Percentiles rank a stretch among this genome's conserved stretches.
phyloP scores from a whole-genome alignment of 2,113 vertebrate species.

The Protomyctophum bolini region DNA sequence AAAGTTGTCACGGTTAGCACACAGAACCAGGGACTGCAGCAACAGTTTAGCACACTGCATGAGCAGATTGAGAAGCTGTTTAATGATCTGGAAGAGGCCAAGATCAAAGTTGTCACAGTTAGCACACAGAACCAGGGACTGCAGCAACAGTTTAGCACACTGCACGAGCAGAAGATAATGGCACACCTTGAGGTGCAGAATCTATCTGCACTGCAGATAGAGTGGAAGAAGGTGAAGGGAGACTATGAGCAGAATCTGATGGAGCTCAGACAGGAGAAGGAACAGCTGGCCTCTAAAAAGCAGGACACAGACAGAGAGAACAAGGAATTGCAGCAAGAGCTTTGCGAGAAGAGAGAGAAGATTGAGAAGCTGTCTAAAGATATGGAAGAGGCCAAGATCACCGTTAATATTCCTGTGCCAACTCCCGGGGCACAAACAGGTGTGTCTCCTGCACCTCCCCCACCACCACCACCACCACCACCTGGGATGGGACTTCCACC shows the following conservation, averaged over 20 bases:
- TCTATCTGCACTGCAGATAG: slow-evolving; percentile 86
- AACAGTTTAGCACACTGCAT: too few relatives aligned
- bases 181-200: too few relatives aligned
- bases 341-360: slow-evolving; percentile 80
- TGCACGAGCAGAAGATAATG: too few relatives aligned
- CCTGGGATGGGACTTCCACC: slow-evolving; percentile 51
- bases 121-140: too few relatives aligned
- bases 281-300: slow-evolving; percentile 72
- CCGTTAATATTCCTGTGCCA: slow-evolving; percentile 67
- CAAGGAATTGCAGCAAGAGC: slow-evolving; percentile 75
- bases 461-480: not conserved
- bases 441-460: slow-evolving; percentile 28
- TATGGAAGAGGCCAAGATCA: slow-evolving; percentile 81
- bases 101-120: too few relatives aligned
- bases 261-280: slow-evolving; percentile 80
- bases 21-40: too few relatives aligned
- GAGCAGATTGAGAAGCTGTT: too few relatives aligned
- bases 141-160: too few relatives aligned
- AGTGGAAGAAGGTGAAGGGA: slow-evolving; percentile 85
- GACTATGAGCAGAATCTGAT: slow-evolving; percentile 85
- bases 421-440: slow-evolving; percentile 45
- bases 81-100: too few relatives aligned
- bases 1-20: too few relatives aligned
- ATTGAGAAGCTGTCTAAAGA: slow-evolving; percentile 64
- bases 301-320: too few relatives aligned